Percentiles rank a stretch among this genome's conserved stretches.
Conservation (phyloP, 23 tunicate species). For the Halocynthia roretzi region DNA sequence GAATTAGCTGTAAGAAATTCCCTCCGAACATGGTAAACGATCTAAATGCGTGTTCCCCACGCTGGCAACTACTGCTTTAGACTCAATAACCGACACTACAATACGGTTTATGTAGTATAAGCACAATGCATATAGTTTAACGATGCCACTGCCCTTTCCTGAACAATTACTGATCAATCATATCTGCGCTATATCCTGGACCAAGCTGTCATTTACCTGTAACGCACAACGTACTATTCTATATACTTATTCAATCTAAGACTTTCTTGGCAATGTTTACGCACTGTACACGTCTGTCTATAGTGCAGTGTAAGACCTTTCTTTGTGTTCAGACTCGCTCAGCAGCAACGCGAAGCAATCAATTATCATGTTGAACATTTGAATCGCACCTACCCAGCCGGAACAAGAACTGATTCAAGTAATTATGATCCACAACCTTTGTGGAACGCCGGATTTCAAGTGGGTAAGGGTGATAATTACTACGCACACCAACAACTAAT, state of each 20-base stretch:
- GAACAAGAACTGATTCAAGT: slow-evolving; percentile 74
- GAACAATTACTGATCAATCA: too few relatives aligned
- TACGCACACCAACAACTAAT: too few relatives aligned
- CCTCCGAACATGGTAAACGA: too few relatives aligned
- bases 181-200: too few relatives aligned
- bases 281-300: not conserved
- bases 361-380: slow-evolving; percentile 58
- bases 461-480: slow-evolving; percentile 31
- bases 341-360: slow-evolving; percentile 25
- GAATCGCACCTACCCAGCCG: slow-evolving; percentile 82
- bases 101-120: too few relatives aligned
- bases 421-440: slow-evolving; percentile 90
- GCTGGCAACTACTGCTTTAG: too few relatives aligned
- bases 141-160: too few relatives aligned
- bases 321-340: slow-evolving; percentile 36
- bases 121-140: too few relatives aligned
- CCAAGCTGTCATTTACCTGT: not conserved
- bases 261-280: not conserved
- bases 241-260: not conserved
- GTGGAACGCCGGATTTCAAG: slow-evolving; percentile 92
- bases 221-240: not conserved
- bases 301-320: not conserved
- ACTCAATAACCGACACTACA: too few relatives aligned
- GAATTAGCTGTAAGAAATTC: too few relatives aligned
- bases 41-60: too few relatives aligned